Evolutionary conservation across 2,888 invertebrate genomes (phyloP).

Genomic region (Cataglyphis livida): DNA sequence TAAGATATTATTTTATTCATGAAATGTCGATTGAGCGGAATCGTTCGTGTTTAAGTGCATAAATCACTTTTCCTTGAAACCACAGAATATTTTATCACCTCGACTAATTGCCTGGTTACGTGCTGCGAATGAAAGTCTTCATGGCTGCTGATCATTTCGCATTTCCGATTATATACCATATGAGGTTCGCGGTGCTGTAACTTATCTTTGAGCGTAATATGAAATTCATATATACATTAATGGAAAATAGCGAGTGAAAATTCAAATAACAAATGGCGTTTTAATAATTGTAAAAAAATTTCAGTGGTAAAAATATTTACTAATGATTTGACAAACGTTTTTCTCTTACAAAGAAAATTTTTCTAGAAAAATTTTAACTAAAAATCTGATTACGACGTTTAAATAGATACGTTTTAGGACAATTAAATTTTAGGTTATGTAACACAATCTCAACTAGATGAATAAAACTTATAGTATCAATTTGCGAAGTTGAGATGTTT

Average conservation of each 20-base stretch:
- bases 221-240: not conserved
- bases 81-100: slow-evolving; percentile 82
- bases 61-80: slow-evolving; percentile 79
- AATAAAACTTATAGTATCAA: slow-evolving; percentile 4
- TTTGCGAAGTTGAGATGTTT: not conserved
- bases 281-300: slow-evolving; percentile 5
- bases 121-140: slow-evolving; percentile 68
- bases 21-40: slow-evolving; percentile 69
- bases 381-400: not conserved
- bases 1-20: slow-evolving; percentile 82
- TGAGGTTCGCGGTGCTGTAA: not conserved
- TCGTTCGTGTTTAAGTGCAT: slow-evolving; percentile 79
- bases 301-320: not conserved
- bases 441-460: not conserved
- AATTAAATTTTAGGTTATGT: not conserved
- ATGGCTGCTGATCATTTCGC: slow-evolving; percentile 55
- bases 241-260: not conserved
- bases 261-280: not conserved
- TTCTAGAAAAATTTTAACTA: not conserved
- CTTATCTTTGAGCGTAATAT: slow-evolving; percentile 21
- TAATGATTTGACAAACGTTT: slow-evolving; percentile 9
- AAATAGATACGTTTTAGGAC: not conserved
- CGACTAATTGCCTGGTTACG: slow-evolving; percentile 78
- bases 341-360: not conserved
- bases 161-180: slow-evolving; percentile 34